A percentile compares a stretch with the other conserved stretches of the same genome.
These are phyloP conservation scores for Platysternon megacephalum DNA, from an alignment of 2,113 vertebrate genomes.

Conservation along the genomic window DNA sequence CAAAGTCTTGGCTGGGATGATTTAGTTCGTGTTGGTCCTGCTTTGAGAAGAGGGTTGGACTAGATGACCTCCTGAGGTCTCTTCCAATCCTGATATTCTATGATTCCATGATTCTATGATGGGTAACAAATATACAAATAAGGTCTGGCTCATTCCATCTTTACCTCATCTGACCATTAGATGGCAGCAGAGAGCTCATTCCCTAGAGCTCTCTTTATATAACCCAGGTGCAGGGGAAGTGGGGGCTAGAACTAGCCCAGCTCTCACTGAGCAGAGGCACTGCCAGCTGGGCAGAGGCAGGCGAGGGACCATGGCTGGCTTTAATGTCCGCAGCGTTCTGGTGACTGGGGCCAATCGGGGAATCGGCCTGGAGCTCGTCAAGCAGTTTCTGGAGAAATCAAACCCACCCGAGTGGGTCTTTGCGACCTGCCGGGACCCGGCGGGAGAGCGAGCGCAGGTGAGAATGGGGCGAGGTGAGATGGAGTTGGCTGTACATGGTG, in stretches of 20 bases:
- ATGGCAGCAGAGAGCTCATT: too few relatives aligned
- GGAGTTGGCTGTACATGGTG: not conserved
- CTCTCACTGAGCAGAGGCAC: not conserved
- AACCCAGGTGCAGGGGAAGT: not conserved
- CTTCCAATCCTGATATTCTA: too few relatives aligned
- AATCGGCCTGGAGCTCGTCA: constrained; percentile 49
- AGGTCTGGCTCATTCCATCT: too few relatives aligned
- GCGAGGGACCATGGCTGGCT: not conserved
- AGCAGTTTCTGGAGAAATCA: constrained; percentile 30
- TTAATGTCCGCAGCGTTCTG: not conserved
- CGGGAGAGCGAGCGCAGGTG: constrained; percentile 36
- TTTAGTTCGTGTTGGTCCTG: too few relatives aligned
- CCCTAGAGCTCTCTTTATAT: too few relatives aligned
- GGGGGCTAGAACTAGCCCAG: not conserved
- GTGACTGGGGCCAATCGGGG: too few relatives aligned
- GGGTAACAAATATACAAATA: too few relatives aligned
- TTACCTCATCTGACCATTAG: too few relatives aligned
- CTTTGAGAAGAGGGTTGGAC: too few relatives aligned
- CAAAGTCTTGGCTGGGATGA: too few relatives aligned
- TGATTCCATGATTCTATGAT: too few relatives aligned
- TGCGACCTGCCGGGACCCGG: constrained; percentile 29
- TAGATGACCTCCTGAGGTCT: too few relatives aligned
- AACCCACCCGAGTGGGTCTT: constrained; percentile 48
- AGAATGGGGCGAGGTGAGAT: not conserved
- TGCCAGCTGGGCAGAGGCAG: not conserved